phyloP scores from a whole-genome alignment of 2,797 vertebrate species.

The Uromys caudimaculatus region DNA sequence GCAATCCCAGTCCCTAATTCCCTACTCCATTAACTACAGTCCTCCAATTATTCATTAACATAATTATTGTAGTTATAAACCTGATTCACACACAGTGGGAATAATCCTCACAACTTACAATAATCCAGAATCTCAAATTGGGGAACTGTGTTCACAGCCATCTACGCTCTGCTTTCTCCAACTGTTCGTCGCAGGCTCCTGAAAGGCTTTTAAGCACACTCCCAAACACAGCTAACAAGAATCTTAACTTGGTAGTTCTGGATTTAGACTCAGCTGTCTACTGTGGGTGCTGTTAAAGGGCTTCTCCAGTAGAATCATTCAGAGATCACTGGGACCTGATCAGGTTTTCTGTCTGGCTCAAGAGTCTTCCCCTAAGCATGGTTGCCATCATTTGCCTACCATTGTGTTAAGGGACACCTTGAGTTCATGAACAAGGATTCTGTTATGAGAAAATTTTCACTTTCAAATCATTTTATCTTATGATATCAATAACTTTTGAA shows the following conservation, averaged over 20 bases:
- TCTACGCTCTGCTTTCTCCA: background rate
- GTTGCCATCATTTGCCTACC: background rate
- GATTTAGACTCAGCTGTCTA: background rate
- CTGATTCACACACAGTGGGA: background rate
- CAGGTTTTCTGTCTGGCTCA: background rate
- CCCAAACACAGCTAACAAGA: background rate
- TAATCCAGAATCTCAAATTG: slow-evolving; percentile 41
- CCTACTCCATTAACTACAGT: slow-evolving; percentile 43
- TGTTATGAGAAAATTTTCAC: background rate
- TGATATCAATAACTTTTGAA: background rate
- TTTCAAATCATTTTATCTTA: slow-evolving; percentile 15
- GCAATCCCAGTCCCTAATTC: background rate
- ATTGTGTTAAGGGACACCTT: background rate
- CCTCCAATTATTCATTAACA: slow-evolving; percentile 38
- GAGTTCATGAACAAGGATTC: background rate
- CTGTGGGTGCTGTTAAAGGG: background rate
- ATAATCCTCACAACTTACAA: slow-evolving; percentile 22
- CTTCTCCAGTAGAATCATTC: background rate
- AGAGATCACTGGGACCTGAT: background rate
- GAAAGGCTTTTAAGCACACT: background rate
- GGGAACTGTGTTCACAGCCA: background rate
- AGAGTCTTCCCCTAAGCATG: background rate
- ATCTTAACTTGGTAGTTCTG: background rate
- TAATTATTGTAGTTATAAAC: slow-evolving; percentile 19
- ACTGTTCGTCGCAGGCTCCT: background rate